Base-by-base conservation (phyloP, 2,797 vertebrate genomes). In the Chaetodon trifasciatus region DNA sequence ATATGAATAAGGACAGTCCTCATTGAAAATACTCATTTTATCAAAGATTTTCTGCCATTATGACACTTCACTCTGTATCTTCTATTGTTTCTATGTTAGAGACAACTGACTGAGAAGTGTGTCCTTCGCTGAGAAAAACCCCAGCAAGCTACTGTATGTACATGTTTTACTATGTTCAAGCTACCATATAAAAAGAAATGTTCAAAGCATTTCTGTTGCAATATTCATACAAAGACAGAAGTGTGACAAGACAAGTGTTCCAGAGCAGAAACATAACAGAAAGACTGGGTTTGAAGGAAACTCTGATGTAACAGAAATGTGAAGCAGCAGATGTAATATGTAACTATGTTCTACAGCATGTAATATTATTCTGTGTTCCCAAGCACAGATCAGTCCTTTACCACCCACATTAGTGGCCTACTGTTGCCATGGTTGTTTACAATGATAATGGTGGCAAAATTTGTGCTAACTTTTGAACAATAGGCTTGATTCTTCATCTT, bases 141-240 rank as follows among this genome's bases (percentile, higher is more conserved):
- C n/a, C 52, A 44, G 58, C 37, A 4, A 47, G 10, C 37, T n/a
- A 52, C 47, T 69, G 17, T 42, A n/a, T 69, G 17, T 42, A n/a
- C 19, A 53, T 21, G 15, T 32, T 42, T 50, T 35, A 24, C 13
- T 21, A 10, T 60, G n/a, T 58, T 68, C 40, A 70, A 50, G 16
- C 35, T 1, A 37, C 32, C 32, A 55, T 6, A 9, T 6, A 7
- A 13, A 72, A 46, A 62, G 7, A 55, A 19, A 76, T 0, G 19
- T 13, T 23, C 32, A 24, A 42, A 53, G n/a, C 40, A 40, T 47
- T 58, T 47, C 39, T 74, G 40, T 35, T 71, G 35, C 13, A 60
- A 65, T 57, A 78, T 65, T 72, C 9, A 79, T 56, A 52, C 19
- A 53, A 47, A 77, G 19, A 61, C 46, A 75, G 42, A 63, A 42